These are phyloP conservation scores for Micromussa lordhowensis DNA, from an alignment of 92 coral and sea anemone genomes.

Conservation along the genomic window DNA sequence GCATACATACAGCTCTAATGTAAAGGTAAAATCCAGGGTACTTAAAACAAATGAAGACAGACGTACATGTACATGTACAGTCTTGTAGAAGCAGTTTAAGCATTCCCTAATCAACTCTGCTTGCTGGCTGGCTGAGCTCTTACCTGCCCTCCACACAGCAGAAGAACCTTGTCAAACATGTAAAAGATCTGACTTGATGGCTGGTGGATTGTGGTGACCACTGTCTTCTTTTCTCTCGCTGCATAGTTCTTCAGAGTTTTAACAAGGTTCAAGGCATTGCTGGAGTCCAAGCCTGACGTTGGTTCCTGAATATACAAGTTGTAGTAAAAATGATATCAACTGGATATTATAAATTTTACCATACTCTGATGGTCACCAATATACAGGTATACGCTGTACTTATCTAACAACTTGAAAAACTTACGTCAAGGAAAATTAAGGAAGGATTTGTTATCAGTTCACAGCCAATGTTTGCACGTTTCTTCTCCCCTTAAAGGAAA, in stretches of 20 bases:
- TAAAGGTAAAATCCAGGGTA: too few species aligned
- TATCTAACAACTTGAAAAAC: conserved; percentile 13
- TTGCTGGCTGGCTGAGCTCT: too few species aligned
- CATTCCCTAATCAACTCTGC: too few species aligned
- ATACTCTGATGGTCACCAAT: neutral
- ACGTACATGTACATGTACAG: too few species aligned
- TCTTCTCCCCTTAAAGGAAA: conserved; percentile 85
- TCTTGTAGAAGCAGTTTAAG: too few species aligned
- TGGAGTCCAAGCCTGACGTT: conserved; percentile 94
- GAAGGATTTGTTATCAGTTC: conserved; percentile 96
- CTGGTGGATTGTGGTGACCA: conserved; percentile 90
- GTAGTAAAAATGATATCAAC: neutral
- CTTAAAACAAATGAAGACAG: too few species aligned
- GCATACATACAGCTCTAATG: too few species aligned
- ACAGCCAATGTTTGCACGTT: conserved; percentile 96
- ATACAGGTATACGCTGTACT: too few species aligned
- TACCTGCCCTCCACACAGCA: conserved; percentile 95
- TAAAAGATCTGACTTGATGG: conserved; percentile 97
- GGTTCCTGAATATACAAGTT: conserved; percentile 77
- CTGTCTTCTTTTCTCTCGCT: conserved; percentile 83
- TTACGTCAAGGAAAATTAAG: conserved; percentile 93
- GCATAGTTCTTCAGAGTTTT: conserved; percentile 83
- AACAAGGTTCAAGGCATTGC: conserved; percentile 89
- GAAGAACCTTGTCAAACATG: conserved; percentile 90
- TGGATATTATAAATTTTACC: neutral